A percentile compares a stretch with the other conserved stretches of the same genome.
Evolutionary conservation across 2,113 vertebrate genomes (phyloP).

Genomic region (Heptranchias perlo): DNA sequence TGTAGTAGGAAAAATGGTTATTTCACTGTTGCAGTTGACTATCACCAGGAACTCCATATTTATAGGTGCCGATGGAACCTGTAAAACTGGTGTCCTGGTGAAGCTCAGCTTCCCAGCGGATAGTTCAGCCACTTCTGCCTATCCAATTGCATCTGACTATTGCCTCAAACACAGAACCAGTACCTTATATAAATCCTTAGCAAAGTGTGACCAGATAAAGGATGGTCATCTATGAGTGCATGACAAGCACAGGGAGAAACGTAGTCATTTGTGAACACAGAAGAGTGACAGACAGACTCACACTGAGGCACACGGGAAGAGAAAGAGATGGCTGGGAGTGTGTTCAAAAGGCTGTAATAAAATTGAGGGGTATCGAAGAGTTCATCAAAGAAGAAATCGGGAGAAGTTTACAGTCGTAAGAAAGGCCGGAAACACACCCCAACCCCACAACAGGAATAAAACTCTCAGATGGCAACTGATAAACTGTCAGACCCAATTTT

Average conservation of each 20-base stretch:
- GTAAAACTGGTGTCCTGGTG: neutral
- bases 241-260: neutral
- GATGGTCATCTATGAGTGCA: neutral
- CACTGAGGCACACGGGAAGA: neutral
- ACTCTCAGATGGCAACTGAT: neutral
- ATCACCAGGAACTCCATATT: neutral
- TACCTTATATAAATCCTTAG: neutral
- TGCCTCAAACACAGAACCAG: neutral
- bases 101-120: constrained; percentile 10
- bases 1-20: neutral
- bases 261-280: neutral
- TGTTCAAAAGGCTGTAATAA: constrained; percentile 20
- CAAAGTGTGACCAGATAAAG: neutral
- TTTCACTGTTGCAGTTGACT: neutral
- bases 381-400: neutral
- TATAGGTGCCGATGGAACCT: neutral
- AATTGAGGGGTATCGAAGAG: neutral
- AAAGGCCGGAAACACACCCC: neutral
- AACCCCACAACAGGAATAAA: neutral
- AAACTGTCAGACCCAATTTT: neutral
- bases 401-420: constrained; percentile 9
- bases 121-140: neutral
- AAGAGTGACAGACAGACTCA: neutral
- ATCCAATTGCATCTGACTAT: neutral
- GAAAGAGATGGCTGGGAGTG: neutral